These are phyloP conservation scores for Alligator sinensis DNA, from an alignment of 2,113 vertebrate genomes.

Conservation along the genomic window DNA sequence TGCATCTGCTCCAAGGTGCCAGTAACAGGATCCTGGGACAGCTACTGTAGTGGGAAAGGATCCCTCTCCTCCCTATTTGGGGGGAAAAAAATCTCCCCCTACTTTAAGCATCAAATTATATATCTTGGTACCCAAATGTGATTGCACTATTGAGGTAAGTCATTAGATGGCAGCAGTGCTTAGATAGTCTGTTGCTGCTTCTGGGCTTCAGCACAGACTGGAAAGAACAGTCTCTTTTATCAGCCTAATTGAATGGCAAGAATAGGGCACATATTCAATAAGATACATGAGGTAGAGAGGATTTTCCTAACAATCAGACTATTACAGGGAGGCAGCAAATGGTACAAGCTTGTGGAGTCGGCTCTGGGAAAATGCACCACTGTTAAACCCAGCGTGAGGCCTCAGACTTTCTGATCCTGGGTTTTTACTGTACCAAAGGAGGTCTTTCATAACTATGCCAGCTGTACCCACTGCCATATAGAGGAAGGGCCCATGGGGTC, in stretches of 20 bases:
- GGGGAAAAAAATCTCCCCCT: neutral
- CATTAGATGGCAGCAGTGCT: conserved; percentile 77
- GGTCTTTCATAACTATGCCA: neutral
- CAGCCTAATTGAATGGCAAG: neutral
- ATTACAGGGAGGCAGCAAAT: rapidly evolving
- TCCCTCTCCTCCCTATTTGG: neutral
- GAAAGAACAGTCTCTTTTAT: neutral
- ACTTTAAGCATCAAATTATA: neutral
- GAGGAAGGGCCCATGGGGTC: neutral
- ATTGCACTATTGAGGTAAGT: neutral
- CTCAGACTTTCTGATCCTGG: neutral
- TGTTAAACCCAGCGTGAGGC: neutral
- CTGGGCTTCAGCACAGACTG: neutral
- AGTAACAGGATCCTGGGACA: neutral
- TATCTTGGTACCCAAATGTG: neutral
- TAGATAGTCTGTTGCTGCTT: neutral
- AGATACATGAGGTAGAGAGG: neutral
- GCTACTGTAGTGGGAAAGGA: neutral
- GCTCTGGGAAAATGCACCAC: neutral
- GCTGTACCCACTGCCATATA: neutral
- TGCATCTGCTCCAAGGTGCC: neutral
- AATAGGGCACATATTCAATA: neutral
- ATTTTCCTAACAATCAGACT: rapidly evolving
- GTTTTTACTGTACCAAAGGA: neutral
- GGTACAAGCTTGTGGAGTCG: rapidly evolving